Evolutionary conservation across 1,140 invertebrate genomes (phyloP).

Genomic region (Octopus bimaculoides): DNA sequence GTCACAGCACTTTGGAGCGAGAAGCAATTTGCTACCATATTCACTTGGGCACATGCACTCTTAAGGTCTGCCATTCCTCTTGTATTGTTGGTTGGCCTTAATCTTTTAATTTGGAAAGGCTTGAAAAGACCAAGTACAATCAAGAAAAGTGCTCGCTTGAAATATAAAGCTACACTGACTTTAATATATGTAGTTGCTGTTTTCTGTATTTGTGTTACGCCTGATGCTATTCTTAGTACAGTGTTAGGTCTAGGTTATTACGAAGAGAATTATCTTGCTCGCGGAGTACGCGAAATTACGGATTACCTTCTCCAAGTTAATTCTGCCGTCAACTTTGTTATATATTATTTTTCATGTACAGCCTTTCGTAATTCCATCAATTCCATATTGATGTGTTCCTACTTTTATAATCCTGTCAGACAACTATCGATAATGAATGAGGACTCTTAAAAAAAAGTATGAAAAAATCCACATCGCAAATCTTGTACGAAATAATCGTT

Average conservation of each 20-base stretch:
- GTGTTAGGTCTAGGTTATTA: conserved; percentile 40
- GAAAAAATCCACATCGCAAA: no score
- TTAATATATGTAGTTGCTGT: conserved; percentile 71
- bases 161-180: conserved; percentile 67
- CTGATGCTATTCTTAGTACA: conserved; percentile 64
- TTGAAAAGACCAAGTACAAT: conserved; percentile 55
- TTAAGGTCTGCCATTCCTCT: conserved; percentile 65
- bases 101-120: conserved; percentile 67
- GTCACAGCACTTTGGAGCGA: conserved; percentile 49
- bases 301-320: conserved; percentile 71
- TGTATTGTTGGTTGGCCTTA: conserved; percentile 42
- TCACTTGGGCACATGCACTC: conserved; percentile 65
- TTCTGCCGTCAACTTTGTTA: conserved; percentile 70
- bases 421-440: not conserved
- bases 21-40: conserved; percentile 62
- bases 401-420: not conserved
- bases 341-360: conserved; percentile 73
- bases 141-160: conserved; percentile 9
- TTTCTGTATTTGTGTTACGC: conserved; percentile 71
- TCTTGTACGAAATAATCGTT: no score
- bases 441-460: not conserved
- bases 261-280: conserved; percentile 46
- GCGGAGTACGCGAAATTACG: conserved; percentile 68
- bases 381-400: not conserved
- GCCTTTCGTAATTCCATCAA: conserved; percentile 62